phyloP scores from a whole-genome alignment of 2,888 invertebrate species.

The Saturnia japonica region DNA sequence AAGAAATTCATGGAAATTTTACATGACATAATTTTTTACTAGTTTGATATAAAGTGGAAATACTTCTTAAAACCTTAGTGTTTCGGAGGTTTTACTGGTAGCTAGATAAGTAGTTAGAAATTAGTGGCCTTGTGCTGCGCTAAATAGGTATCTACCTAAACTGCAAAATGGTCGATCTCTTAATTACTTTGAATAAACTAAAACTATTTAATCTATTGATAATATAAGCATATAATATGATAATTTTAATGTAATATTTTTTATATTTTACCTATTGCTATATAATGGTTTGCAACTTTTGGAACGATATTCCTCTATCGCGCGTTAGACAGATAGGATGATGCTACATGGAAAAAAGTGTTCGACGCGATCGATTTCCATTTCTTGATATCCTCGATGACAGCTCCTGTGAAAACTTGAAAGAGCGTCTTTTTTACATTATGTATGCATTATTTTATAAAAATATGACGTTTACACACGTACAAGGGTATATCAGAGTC shows the following conservation, averaged over 20 bases:
- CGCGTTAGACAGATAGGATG: no score
- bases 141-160: background rate
- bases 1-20: background rate
- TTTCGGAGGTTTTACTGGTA: background rate
- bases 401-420: no score
- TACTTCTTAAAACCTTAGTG: background rate
- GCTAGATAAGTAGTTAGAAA: background rate
- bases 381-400: no score
- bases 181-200: background rate
- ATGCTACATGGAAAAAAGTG: no score
- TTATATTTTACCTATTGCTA: background rate
- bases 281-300: background rate
- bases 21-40: background rate
- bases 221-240: background rate
- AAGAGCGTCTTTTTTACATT: no score
- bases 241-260: background rate
- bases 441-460: no score
- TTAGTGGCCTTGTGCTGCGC: background rate
- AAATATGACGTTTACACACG: no score
- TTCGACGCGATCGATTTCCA: no score
- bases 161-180: background rate
- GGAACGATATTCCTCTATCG: no score
- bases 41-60: background rate
- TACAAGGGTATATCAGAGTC: no score
- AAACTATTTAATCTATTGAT: background rate